A percentile compares a stretch with the other conserved stretches of the same genome.
Evolutionary conservation across 2,797 vertebrate species (phyloP).

Genomic region (Aratinga solstitialis): DNA sequence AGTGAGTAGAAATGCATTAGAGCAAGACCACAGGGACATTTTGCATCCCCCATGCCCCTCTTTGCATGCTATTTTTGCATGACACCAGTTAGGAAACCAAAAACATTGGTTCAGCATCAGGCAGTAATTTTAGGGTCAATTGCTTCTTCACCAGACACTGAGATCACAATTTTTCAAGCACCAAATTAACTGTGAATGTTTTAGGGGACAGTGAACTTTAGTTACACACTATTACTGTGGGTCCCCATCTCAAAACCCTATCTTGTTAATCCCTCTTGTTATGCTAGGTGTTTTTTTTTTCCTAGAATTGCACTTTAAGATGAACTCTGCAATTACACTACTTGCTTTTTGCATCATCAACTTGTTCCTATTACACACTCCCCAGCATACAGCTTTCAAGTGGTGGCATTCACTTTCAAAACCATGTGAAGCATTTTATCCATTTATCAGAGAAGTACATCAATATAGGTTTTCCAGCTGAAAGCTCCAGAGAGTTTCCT

Average conservation of each 20-base stretch:
- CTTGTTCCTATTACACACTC: neutral
- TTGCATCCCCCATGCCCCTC: neutral
- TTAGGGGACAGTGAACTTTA: neutral
- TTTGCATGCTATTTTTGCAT: neutral
- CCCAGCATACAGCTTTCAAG: neutral
- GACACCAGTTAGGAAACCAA: conserved; percentile 26
- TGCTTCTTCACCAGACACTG: conserved; percentile 42
- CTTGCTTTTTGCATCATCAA: conserved; percentile 12
- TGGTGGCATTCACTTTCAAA: neutral
- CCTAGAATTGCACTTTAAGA: neutral
- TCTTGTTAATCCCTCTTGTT: neutral
- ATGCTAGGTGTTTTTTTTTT: neutral
- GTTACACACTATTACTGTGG: neutral
- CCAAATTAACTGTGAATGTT: conserved; percentile 36
- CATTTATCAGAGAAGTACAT: conserved; percentile 8
- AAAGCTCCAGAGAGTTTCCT: conserved; percentile 42
- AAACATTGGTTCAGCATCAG: conserved; percentile 46
- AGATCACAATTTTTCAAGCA: conserved; percentile 59
- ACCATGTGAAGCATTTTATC: neutral
- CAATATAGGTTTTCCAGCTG: conserved; percentile 20
- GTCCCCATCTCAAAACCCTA: neutral
- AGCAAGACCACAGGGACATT: neutral
- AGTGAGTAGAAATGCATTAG: neutral
- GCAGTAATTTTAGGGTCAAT: conserved; percentile 69
- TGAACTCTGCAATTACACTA: conserved; percentile 2